phyloP scores from a whole-genome alignment of 2,888 invertebrate genomes.

The Eupithecia vulgata region DNA sequence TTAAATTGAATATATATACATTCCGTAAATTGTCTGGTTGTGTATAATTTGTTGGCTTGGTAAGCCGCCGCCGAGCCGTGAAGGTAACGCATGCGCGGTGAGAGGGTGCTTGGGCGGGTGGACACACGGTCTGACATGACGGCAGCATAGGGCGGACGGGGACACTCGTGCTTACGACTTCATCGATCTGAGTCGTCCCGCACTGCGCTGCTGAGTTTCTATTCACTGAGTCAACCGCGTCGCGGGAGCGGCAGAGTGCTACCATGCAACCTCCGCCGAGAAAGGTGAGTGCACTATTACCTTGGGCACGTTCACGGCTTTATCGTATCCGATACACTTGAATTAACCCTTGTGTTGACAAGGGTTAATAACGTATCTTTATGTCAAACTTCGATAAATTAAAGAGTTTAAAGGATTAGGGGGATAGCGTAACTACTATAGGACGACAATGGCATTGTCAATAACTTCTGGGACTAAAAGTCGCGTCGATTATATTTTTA shows the following conservation, averaged over 20 bases:
- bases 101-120: conserved; percentile 39
- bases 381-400: not conserved
- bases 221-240: conserved; percentile 49
- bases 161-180: conserved; percentile 60
- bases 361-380: no score
- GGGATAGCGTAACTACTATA: not conserved
- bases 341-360: not conserved
- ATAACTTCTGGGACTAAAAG: not conserved
- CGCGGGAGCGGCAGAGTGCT: conserved; percentile 44
- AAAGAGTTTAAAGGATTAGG: not conserved
- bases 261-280: conserved; percentile 94
- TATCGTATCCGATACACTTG: conserved; percentile 7
- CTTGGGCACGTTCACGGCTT: conserved; percentile 17
- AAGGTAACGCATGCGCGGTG: conserved; percentile 52
- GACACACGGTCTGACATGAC: conserved; percentile 39
- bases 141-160: conserved; percentile 55
- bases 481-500: not conserved
- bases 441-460: not conserved
- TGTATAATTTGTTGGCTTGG: conserved; percentile 20
- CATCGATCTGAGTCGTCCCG: conserved; percentile 57
- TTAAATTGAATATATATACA: not conserved
- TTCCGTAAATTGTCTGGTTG: not conserved
- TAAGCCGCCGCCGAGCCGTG: conserved; percentile 11
- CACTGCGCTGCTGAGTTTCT: conserved; percentile 38
- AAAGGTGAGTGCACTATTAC: conserved; percentile 87